These are phyloP conservation scores for Lepus europaeus DNA, from an alignment of 2,113 vertebrate species.

Conservation along the genomic window DNA sequence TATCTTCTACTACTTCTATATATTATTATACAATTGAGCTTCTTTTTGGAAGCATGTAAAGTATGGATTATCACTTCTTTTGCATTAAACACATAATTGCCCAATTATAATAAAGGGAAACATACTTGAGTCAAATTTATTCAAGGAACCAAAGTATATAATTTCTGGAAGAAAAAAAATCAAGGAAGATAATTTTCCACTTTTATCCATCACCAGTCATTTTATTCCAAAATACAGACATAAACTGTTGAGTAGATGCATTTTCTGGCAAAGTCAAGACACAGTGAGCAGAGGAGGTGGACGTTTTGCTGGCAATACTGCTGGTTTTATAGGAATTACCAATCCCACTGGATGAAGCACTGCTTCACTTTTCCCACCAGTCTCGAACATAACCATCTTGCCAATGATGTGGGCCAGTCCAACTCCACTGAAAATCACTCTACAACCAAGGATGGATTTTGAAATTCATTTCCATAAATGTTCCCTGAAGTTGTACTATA, in stretches of 20 bases:
- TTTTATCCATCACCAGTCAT: background rate
- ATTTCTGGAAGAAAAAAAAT: conserved; percentile 18
- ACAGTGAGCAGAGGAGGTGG: background rate
- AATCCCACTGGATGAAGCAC: background rate
- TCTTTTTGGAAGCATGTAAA: background rate
- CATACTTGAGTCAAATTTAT: background rate
- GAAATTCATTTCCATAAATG: conserved; percentile 50
- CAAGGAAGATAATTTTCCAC: background rate
- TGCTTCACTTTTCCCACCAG: background rate
- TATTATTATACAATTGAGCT: background rate
- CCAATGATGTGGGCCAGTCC: background rate
- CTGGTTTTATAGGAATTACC: background rate
- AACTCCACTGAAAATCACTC: background rate
- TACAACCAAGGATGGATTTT: background rate
- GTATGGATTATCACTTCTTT: background rate
- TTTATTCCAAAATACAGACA: conserved; percentile 29
- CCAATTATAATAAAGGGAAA: conserved; percentile 5
- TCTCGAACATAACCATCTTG: background rate
- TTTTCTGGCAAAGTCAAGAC: background rate
- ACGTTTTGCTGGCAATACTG: background rate
- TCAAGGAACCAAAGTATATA: background rate
- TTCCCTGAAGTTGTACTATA: conserved; percentile 44
- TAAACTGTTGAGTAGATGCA: background rate
- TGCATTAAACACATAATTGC: background rate
- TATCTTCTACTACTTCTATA: background rate